phyloP scores from a whole-genome alignment of 2,797 vertebrate species.

The Alca torda region DNA sequence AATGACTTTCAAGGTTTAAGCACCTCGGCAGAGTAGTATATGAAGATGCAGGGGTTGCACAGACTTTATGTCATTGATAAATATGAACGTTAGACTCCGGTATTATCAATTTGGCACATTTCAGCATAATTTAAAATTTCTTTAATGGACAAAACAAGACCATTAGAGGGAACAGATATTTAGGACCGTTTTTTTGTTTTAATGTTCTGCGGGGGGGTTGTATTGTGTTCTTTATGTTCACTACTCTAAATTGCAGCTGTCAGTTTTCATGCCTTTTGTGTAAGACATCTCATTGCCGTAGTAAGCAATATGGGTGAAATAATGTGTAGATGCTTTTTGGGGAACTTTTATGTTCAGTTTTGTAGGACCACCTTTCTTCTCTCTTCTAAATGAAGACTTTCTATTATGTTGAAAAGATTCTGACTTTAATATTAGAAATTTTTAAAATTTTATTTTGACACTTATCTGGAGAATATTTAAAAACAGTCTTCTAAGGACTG shows the following conservation, averaged over 20 bases:
- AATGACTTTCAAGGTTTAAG: neutral
- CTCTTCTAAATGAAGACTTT: neutral
- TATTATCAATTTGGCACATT: neutral
- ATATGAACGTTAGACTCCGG: neutral
- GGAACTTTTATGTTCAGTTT: neutral
- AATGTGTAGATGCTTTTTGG: neutral
- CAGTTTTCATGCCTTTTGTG: neutral
- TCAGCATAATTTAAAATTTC: neutral
- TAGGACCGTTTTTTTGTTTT: neutral
- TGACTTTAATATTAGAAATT: neutral
- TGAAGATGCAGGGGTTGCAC: neutral
- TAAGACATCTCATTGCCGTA: neutral
- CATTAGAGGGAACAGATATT: neutral
- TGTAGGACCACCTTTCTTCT: neutral
- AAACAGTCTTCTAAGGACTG: neutral
- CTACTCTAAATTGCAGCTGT: neutral
- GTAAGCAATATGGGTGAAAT: neutral
- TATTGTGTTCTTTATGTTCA: neutral
- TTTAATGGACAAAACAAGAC: neutral
- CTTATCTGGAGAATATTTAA: neutral
- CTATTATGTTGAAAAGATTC: neutral
- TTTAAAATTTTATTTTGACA: neutral
- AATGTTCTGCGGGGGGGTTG: rapidly evolving
- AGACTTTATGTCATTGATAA: neutral
- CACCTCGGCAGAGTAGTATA: neutral